Evolutionary conservation across 2,797 vertebrate genomes (phyloP).

Genomic region (Centropyge bicolor): DNA sequence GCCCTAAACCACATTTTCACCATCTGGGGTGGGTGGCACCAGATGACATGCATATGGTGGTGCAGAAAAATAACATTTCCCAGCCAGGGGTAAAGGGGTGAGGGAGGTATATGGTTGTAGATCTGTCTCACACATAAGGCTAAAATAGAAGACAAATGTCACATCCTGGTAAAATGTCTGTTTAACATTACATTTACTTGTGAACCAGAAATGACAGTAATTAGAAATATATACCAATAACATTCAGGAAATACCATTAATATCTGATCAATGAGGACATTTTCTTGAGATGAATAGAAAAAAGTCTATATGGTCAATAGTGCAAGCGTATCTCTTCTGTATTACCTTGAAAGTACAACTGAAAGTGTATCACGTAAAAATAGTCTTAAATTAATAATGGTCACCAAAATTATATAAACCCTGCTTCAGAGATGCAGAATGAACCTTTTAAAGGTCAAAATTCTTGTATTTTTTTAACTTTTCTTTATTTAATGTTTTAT

Average conservation of each 20-base stretch:
- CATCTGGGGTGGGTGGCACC: constrained; percentile 71
- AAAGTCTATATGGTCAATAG: not conserved
- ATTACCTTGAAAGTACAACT: not conserved
- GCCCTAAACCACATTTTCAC: constrained; percentile 54
- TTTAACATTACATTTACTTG: not conserved
- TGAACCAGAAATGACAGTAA: not conserved
- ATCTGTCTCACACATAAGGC: constrained; percentile 73
- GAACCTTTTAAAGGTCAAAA: not conserved
- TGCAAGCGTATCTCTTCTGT: not conserved
- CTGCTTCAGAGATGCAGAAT: not conserved
- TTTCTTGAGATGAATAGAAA: not conserved
- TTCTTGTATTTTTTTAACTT: not conserved
- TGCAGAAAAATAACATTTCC: constrained; percentile 73
- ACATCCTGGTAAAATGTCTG: not conserved
- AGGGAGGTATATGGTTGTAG: constrained; percentile 56
- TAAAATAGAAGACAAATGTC: constrained; percentile 14
- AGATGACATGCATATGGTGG: constrained; percentile 79
- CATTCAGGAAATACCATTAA: not conserved
- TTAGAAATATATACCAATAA: not conserved
- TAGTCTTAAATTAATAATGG: not conserved
- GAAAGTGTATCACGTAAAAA: not conserved
- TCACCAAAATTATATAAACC: not conserved
- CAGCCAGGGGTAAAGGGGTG: constrained; percentile 64
- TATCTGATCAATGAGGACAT: not conserved
- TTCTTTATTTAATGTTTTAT: not conserved